Evolutionary conservation across 2,113 vertebrate genomes (phyloP), one percentile per base, ranked within the genome.

Genomic region (Cynocephalus volans): DNA sequence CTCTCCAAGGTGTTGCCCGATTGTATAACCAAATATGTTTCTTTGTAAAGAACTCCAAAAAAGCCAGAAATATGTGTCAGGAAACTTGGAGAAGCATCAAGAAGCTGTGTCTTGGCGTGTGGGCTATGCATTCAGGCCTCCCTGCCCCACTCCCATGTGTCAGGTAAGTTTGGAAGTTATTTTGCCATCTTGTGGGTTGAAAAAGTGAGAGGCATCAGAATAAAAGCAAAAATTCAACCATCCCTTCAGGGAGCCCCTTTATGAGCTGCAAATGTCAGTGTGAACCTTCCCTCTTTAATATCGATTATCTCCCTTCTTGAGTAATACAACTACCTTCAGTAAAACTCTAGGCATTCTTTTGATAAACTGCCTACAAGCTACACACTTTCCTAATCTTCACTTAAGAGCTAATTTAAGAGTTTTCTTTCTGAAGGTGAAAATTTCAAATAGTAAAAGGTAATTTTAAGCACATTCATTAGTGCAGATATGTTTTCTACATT

Each of bases 401-500:
- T 23, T 60, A 56, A 65, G 33, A 45, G 3, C 75, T 76, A 82
- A 52, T 64, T 0, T 45, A 36, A 93, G 33, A 79, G 19, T 36
- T 69, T 80, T 80, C 50, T 89, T 73, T 90, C 91, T 36, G 50
- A 31, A 95, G 54, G 58, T 33, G 62, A 50, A 95, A 81, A 95
- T 70, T 87, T 91, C 75, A 70, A 87, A 86, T 17, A 62, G 48
- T 69, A 23, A 62, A 95, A 88, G 24, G 52, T 67, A 48, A 95
- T 82, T 85, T 93, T 64, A 77, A 95, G 58, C 36, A 91, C 18
- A 85, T 5, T 88, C 28, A 81, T 70, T 58, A 86, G 17, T 73
- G 13, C 10, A 73, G n/a, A 52, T 87, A 33, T 82, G 36, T 52
- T 56, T 19, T n/a, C 72, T 7, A 12, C 56, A 31, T 85, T 48